A percentile compares a stretch with the other conserved stretches of the same genome.
Conservation (phyloP, 1,140 invertebrate genomes). For the Scaptomyza hsui region DNA sequence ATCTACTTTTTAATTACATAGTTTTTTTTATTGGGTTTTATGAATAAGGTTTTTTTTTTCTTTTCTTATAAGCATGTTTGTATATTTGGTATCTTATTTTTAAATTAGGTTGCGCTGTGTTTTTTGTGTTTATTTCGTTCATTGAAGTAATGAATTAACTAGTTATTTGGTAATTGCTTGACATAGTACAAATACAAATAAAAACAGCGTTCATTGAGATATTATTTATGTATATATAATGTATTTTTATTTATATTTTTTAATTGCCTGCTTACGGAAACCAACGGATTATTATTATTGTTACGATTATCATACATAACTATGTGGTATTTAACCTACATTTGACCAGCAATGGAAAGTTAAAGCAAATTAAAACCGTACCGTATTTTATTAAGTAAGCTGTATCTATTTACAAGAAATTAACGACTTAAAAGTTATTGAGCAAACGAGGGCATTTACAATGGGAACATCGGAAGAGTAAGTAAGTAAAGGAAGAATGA, state of each 20-base stretch:
- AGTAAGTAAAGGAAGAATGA: not conserved
- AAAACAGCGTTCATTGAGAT: conserved; percentile 14
- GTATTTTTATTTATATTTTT: conserved; percentile 12
- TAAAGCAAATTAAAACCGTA: conserved; percentile 43
- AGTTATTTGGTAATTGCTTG: conserved; percentile 76
- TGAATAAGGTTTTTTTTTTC: conserved; percentile 26
- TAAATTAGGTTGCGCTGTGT: conserved; percentile 47
- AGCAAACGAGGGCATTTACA: conserved; percentile 65
- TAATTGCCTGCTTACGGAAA: conserved; percentile 29
- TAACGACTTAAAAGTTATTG: conserved; percentile 60
- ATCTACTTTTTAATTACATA: not conserved
- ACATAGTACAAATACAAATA: conserved; percentile 37
- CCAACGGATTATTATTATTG: conserved; percentile 31
- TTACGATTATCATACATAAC: conserved; percentile 30
- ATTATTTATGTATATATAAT: conserved; percentile 16
- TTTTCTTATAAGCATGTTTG: conserved; percentile 24
- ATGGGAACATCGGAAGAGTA: conserved; percentile 23
- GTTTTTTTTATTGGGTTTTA: conserved; percentile 33
- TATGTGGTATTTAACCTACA: conserved; percentile 48
- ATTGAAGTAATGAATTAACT: conserved; percentile 77
- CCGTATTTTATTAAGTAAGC: conserved; percentile 17
- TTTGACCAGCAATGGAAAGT: conserved; percentile 73
- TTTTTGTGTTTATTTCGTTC: conserved; percentile 38
- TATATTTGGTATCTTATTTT: conserved; percentile 28
- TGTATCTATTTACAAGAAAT: conserved; percentile 38